Percentiles rank a stretch among this genome's conserved stretches.
phyloP scores from a whole-genome alignment of 2,797 vertebrate species.

The Bradypodion ventrale region DNA sequence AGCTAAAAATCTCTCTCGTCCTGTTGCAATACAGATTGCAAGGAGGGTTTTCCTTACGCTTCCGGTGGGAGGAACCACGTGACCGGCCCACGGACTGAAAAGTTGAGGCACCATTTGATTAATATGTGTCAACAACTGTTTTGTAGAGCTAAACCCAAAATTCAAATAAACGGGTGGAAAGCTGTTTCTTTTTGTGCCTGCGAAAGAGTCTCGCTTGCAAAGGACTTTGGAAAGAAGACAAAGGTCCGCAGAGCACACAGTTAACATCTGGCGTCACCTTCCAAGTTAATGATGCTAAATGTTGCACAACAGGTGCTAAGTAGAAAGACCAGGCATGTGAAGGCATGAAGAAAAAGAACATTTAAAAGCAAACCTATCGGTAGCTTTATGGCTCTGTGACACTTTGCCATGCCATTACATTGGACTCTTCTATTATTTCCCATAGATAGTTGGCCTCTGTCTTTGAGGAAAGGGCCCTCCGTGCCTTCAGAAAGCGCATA shows the following conservation, averaged over 20 bases:
- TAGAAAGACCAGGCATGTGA: conserved; percentile 38
- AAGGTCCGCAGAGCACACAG: not conserved
- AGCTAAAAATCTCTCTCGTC: too few species aligned
- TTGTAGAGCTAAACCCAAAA: too few species aligned
- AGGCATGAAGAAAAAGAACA: conserved; percentile 35
- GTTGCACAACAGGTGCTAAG: not conserved
- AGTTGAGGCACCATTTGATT: too few species aligned
- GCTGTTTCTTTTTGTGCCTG: not conserved
- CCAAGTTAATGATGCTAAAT: not conserved
- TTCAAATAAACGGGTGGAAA: too few species aligned
- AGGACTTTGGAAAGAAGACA: not conserved
- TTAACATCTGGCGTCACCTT: not conserved
- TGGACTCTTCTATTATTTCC: conserved; percentile 24
- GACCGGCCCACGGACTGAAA: too few species aligned
- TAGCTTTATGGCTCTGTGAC: conserved; percentile 40
- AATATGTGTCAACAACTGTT: conserved; percentile 9
- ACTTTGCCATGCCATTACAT: conserved; percentile 44
- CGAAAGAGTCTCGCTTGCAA: not conserved
- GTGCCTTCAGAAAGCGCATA: conserved; percentile 54
- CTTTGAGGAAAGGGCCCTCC: conserved; percentile 50
- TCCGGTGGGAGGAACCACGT: too few species aligned
- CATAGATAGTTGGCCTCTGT: conserved; percentile 38
- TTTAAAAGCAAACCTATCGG: conserved; percentile 54
- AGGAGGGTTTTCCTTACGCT: too few species aligned
- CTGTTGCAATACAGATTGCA: too few species aligned